phyloP scores from a whole-genome alignment of 2,888 invertebrate species.

The Andrena chrysosceles region DNA sequence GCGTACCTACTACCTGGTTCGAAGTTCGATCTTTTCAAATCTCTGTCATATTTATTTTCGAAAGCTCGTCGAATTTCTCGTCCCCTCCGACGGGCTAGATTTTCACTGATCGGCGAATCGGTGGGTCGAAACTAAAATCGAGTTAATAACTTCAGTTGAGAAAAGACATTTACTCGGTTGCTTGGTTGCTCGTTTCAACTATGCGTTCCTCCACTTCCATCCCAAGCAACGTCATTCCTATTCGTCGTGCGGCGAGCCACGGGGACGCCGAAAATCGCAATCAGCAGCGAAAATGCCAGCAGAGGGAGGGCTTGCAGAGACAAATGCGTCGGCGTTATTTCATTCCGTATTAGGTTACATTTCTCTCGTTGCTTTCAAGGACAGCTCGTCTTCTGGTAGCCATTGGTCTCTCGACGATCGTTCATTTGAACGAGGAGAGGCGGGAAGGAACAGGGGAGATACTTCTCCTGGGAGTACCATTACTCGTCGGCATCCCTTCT shows the following conservation, averaged over 20 bases:
- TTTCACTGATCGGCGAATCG: background rate
- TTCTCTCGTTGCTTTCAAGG: slow-evolving; percentile 1
- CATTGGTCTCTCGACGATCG: slow-evolving; percentile 8
- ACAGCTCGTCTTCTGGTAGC: slow-evolving; percentile 4
- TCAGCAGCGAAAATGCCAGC: background rate
- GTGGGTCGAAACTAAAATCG: no score
- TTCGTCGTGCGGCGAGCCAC: slow-evolving; percentile 1
- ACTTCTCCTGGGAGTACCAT: background rate
- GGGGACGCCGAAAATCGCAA: background rate
- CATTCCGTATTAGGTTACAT: background rate
- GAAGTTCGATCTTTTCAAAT: background rate
- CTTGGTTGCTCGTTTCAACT: no score
- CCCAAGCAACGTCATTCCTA: slow-evolving; percentile 3
- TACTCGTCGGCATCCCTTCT: background rate
- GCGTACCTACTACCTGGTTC: background rate
- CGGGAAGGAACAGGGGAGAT: background rate
- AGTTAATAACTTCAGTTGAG: no score
- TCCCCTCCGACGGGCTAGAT: background rate
- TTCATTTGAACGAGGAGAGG: background rate
- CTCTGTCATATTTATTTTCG: slow-evolving; percentile 11
- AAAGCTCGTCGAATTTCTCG: background rate
- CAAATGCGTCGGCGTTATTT: background rate
- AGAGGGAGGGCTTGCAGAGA: background rate
- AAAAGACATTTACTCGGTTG: no score
- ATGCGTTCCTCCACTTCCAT: background rate